phyloP scores from a whole-genome alignment of 1,140 invertebrate genomes.

The Lysiphlebus fabarum region DNA sequence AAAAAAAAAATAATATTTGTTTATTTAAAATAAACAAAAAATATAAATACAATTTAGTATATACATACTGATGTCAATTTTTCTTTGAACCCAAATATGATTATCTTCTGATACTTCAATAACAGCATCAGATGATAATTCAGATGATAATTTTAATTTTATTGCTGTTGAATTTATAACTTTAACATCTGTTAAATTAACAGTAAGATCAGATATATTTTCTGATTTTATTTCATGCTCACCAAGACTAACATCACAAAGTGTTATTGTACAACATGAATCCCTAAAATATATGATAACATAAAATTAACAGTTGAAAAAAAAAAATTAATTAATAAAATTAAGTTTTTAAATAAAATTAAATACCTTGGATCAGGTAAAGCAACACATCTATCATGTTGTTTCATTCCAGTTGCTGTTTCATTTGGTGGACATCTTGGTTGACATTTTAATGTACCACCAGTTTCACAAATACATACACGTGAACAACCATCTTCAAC shows the following conservation, averaged over 20 bases:
- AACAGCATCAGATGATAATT: conserved; percentile 36
- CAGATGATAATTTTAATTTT: conserved; percentile 42
- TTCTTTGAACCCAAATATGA: conserved; percentile 47
- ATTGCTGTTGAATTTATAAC: conserved; percentile 50
- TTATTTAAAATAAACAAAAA: background rate
- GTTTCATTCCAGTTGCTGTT: conserved; percentile 39
- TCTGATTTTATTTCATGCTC: conserved; percentile 63
- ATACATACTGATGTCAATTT: conserved; percentile 45
- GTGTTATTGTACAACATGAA: conserved; percentile 76
- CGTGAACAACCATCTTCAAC: conserved; percentile 76
- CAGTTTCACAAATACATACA: conserved; percentile 72
- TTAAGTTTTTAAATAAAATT: conserved; percentile 7
- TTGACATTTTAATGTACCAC: conserved; percentile 69
- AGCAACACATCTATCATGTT: conserved; percentile 49
- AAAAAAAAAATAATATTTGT: background rate
- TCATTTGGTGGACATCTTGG: conserved; percentile 61
- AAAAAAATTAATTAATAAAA: conserved; percentile 6
- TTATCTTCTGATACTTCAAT: conserved; percentile 51
- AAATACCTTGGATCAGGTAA: conserved; percentile 42
- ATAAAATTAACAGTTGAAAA: conserved; percentile 5
- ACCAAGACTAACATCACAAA: conserved; percentile 76
- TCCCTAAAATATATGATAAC: conserved; percentile 57
- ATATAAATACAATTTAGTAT: too few species aligned
- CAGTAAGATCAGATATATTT: conserved; percentile 37
- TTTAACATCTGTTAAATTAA: conserved; percentile 48